Conservation (phyloP, 30 jellyfish, hydroid and myxozoan genomes). For the Aurelia aurita region DNA sequence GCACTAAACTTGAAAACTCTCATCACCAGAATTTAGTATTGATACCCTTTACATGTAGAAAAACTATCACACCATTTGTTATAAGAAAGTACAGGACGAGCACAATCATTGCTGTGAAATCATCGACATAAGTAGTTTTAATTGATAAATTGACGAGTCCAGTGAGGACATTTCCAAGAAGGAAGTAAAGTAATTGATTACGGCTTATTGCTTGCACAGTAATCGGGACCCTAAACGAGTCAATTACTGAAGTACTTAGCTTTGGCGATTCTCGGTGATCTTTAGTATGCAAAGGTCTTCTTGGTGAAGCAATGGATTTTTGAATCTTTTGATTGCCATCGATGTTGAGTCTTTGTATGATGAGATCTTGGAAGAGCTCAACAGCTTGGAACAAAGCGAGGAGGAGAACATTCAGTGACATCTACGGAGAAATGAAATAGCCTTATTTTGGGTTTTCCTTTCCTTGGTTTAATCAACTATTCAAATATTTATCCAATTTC, state of each 20-base stretch:
- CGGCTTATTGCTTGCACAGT: constrained; percentile 70
- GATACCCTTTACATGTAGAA: constrained; percentile 21
- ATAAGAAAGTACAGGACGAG: constrained; percentile 10
- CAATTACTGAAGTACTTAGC: background rate
- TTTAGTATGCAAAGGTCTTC: constrained; percentile 37
- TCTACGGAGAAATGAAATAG: constrained; percentile 14
- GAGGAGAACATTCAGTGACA: constrained; percentile 57
- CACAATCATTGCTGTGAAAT: constrained; percentile 31
- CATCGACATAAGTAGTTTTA: constrained; percentile 37
- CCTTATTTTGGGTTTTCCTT: no score
- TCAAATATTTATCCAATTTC: no score
- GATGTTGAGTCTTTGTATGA: constrained; percentile 2
- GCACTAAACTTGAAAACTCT: no score
- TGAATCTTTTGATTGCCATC: background rate
- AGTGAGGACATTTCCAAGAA: constrained; percentile 80
- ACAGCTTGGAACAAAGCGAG: constrained; percentile 48
- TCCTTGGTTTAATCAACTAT: no score
- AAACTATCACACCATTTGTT: constrained; percentile 20
- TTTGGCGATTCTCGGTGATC: constrained; percentile 7
- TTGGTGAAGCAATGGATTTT: constrained; percentile 22
- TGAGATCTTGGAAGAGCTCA: constrained; percentile 54
- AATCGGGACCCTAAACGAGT: constrained; percentile 33
- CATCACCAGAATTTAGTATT: constrained; percentile 71
- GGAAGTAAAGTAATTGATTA: constrained; percentile 73
- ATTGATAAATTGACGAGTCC: constrained; percentile 76